Evolutionary conservation across 1,140 invertebrate species (phyloP).

Genomic region (Drosophila insularis): DNA sequence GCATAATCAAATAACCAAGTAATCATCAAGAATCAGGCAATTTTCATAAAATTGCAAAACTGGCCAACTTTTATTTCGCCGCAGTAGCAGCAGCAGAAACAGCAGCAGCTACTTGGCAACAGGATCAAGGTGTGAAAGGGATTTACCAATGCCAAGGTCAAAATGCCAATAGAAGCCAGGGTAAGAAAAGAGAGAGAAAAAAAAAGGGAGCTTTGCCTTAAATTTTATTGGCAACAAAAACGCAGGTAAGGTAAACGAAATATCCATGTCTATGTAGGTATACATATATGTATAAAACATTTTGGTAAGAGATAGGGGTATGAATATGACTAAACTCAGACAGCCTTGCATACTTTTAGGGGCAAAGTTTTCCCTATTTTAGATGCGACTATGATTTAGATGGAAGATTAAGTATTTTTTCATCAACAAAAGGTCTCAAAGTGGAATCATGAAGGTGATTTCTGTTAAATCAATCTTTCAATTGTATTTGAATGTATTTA

Average conservation of each 20-base stretch:
- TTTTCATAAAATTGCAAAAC: conserved; percentile 48
- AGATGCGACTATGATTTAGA: too few species aligned
- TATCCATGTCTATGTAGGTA: too few species aligned
- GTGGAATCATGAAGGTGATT: too few species aligned
- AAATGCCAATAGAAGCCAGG: conserved; percentile 1
- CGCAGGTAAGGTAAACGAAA: not conserved
- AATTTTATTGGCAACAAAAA: not conserved
- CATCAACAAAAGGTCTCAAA: too few species aligned
- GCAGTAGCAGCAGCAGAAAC: not conserved
- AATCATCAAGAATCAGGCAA: conserved; percentile 37
- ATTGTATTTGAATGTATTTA: too few species aligned
- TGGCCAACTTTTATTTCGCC: conserved; percentile 33
- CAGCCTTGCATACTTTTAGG: too few species aligned
- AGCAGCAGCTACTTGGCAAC: not conserved
- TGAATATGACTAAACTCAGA: too few species aligned
- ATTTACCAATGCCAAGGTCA: conserved; percentile 6
- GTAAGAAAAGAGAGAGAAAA: conserved; percentile 21
- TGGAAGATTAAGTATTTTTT: too few species aligned
- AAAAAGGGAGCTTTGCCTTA: not conserved
- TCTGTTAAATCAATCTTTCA: too few species aligned
- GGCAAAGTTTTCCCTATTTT: too few species aligned
- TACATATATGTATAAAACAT: not conserved
- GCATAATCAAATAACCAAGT: not conserved
- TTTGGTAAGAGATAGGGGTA: too few species aligned
- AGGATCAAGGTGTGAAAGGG: not conserved